Percentiles rank a stretch among this genome's conserved stretches.
Evolutionary conservation across 2,113 vertebrate genomes (phyloP).

Genomic region (Rhynchopsitta pachyrhyncha): DNA sequence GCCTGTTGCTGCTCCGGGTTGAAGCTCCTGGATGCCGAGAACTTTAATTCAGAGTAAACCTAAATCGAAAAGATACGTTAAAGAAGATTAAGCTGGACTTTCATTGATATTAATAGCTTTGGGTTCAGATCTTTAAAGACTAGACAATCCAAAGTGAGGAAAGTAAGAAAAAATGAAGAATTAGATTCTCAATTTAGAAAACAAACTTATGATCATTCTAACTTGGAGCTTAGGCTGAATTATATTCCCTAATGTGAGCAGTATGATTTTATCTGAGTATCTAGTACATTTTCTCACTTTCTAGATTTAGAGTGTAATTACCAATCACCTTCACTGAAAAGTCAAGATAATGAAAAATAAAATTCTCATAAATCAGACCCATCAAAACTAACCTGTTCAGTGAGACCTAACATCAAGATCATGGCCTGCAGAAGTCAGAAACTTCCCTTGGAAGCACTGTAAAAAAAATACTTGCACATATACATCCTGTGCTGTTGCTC

Average conservation of each 20-base stretch:
- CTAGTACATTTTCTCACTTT: neutral
- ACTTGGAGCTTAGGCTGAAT: neutral
- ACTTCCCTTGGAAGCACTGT: neutral
- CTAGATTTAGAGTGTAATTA: neutral
- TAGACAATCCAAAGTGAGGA: neutral
- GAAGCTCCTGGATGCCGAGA: neutral
- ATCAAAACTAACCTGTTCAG: neutral
- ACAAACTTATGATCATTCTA: neutral
- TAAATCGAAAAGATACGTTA: neutral
- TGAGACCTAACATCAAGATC: neutral
- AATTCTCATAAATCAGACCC: neutral
- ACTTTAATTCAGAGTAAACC: neutral
- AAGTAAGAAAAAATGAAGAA: neutral
- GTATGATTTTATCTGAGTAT: neutral
- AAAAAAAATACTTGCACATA: neutral
- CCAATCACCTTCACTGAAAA: neutral
- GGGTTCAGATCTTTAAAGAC: neutral
- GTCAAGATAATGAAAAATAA: neutral
- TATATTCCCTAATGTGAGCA: accelerated
- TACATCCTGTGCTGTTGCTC: neutral
- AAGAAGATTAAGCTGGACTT: neutral
- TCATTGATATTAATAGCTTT: neutral
- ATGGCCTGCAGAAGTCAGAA: neutral
- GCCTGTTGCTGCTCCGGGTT: no score
- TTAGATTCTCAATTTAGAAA: neutral